A percentile compares a stretch with the other conserved stretches of the same genome.
These are phyloP conservation scores for Ursus arctos DNA, from an alignment of 2,113 vertebrate genomes.

Conservation along the genomic window DNA sequence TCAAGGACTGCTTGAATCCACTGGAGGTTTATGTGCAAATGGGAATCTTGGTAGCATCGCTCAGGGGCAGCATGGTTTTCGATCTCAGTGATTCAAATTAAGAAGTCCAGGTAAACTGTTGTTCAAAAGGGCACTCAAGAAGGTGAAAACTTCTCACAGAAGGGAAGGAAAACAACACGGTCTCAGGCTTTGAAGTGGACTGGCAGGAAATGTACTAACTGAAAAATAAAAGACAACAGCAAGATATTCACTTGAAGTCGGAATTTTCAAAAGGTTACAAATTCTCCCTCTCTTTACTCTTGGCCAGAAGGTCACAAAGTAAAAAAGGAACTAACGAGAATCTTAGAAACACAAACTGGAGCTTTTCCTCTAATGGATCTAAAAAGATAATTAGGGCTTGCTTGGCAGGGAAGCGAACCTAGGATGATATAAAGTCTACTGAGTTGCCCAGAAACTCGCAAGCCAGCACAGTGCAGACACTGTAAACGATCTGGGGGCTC, in stretches of 20 bases:
- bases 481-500: not conserved
- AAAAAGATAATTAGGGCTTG: not conserved
- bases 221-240: not conserved
- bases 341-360: not conserved
- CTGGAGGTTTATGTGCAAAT: not conserved
- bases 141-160: not conserved
- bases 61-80: not conserved
- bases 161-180: not conserved
- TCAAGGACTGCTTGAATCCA: constrained; percentile 8
- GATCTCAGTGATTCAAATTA: not conserved
- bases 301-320: not conserved
- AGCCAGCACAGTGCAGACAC: not conserved
- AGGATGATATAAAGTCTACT: not conserved
- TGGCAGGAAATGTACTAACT: not conserved
- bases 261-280: not conserved
- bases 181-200: not conserved
- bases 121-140: not conserved
- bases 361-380: not conserved
- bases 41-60: not conserved
- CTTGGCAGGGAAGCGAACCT: not conserved
- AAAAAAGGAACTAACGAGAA: not conserved
- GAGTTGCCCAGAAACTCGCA: not conserved
- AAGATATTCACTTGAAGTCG: not conserved
- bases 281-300: not conserved
- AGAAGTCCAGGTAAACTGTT: not conserved